Percentiles rank a stretch among this genome's conserved stretches.
phyloP scores from a whole-genome alignment of 1,140 invertebrate species.

The Microplitis demolitor region DNA sequence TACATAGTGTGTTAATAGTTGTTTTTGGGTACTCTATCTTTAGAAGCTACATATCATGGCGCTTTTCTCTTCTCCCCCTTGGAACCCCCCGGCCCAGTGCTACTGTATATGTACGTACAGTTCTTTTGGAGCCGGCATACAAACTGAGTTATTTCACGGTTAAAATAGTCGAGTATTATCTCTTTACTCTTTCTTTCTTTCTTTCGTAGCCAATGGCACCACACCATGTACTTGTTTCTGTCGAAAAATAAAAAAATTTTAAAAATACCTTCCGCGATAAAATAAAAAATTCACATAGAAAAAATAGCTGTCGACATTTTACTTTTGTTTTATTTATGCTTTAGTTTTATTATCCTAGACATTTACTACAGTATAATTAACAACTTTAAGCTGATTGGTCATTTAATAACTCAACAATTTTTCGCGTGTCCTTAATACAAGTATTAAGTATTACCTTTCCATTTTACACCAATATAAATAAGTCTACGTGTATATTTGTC shows the following conservation, averaged over 20 bases:
- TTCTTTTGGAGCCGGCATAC: conserved; percentile 29
- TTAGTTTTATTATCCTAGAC: too few species aligned
- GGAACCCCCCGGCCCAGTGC: neutral
- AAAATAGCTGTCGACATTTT: too few species aligned
- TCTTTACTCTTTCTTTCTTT: conserved; percentile 35
- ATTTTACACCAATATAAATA: neutral
- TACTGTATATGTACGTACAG: neutral
- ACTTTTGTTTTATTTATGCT: too few species aligned
- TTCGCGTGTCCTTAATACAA: neutral
- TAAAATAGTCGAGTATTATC: conserved; percentile 53
- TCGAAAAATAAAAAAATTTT: neutral
- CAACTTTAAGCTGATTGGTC: too few species aligned
- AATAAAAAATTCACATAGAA: too few species aligned
- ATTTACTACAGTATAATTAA: too few species aligned
- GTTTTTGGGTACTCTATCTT: conserved; percentile 52
- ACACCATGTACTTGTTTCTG: neutral
- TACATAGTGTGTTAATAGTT: conserved; percentile 43
- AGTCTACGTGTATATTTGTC: neutral
- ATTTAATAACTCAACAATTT: neutral
- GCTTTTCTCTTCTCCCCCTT: conserved; percentile 29
- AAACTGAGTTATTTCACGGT: conserved; percentile 56
- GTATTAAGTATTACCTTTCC: conserved; percentile 1
- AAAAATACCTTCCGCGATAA: too few species aligned
- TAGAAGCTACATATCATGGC: conserved; percentile 49
- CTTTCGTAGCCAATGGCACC: neutral